Evolutionary conservation across 2,888 invertebrate genomes (phyloP), one percentile per base, ranked within the genome.

Genomic region (Charanyca ferruginea): DNA sequence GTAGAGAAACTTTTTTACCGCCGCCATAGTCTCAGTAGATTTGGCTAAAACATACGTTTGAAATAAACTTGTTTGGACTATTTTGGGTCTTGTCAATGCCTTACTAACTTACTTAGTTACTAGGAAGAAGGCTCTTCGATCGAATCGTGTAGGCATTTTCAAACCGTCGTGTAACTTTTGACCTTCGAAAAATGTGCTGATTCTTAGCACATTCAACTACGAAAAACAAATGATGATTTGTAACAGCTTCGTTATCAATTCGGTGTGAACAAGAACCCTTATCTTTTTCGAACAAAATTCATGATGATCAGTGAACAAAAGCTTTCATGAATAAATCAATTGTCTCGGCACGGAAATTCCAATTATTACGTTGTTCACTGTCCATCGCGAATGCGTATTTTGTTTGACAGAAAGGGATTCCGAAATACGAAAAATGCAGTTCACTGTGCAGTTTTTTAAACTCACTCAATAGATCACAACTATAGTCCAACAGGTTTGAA

Each of bases 401-500:
- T 28, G 32, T 73, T 58, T 38, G 20, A 49, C 42, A 66, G n/a
- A n/a, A 71, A 64, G 38, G 61, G 57, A 70, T 47, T 55, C 11
- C 22, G 32, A 18, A 57, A 61, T 22, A 62, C 38, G n/a, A 48
- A 41, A 60, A 60, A 62, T 57, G 35, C 23, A 57, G 20, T 13
- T 44, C n/a, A 48, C 8, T 47, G 35, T 23, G 47, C 28, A 32
- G n/a, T 60, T 67, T 65, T 66, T 65, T 57, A n/a, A n/a, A n/a
- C n/a, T 22, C 35, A n/a, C 13, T 20, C 9, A 1, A 41, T 38
- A 62, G 45, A 41, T 72, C 25, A 47, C 22, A 16, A 51, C 60
- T 48, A 38, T 71, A 44, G 66, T 55, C 75, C 73, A 63, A 61
- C 71, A 79, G 66, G 64, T 63, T 62, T 64, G 58, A 63, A 69